Percentiles rank a stretch among this genome's conserved stretches.
Evolutionary conservation across 2,888 invertebrate species (phyloP).

Genomic region (Cephonodes hylas): DNA sequence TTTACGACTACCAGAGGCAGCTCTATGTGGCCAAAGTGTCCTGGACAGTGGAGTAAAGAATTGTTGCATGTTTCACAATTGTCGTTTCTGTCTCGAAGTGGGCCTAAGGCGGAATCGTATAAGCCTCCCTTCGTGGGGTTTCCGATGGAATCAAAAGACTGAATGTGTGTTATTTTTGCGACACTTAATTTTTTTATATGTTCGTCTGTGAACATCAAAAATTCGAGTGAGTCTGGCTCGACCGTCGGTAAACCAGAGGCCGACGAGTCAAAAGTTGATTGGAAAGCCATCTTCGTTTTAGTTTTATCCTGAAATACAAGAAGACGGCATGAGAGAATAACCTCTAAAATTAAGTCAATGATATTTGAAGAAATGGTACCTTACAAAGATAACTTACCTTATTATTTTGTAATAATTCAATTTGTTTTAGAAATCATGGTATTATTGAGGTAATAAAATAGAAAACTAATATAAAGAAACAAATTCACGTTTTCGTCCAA

Average conservation of each 20-base stretch:
- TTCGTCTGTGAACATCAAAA: conserved; percentile 87
- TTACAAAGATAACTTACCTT: too few species aligned
- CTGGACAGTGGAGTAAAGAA: conserved; percentile 86
- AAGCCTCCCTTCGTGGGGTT: conserved; percentile 93
- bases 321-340: conserved; percentile 28
- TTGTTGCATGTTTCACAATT: conserved; percentile 91
- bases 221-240: conserved; percentile 76
- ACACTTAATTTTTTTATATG: conserved; percentile 91
- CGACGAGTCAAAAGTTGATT: conserved; percentile 49
- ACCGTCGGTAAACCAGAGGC: conserved; percentile 55
- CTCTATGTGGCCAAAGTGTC: conserved; percentile 97
- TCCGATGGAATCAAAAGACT: conserved; percentile 90
- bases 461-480: neutral
- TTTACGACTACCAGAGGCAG: conserved; percentile 94
- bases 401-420: too few species aligned
- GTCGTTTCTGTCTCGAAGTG: conserved; percentile 83
- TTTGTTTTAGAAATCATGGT: too few species aligned
- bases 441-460: too few species aligned
- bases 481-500: neutral
- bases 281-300: conserved; percentile 51
- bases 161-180: conserved; percentile 87
- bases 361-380: too few species aligned
- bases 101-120: conserved; percentile 92
- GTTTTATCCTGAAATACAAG: conserved; percentile 17
- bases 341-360: conserved; percentile 20